Evolutionary conservation across 1,140 invertebrate species (phyloP), one percentile per base, ranked within the genome.

Genomic region (Cherax destructor): DNA sequence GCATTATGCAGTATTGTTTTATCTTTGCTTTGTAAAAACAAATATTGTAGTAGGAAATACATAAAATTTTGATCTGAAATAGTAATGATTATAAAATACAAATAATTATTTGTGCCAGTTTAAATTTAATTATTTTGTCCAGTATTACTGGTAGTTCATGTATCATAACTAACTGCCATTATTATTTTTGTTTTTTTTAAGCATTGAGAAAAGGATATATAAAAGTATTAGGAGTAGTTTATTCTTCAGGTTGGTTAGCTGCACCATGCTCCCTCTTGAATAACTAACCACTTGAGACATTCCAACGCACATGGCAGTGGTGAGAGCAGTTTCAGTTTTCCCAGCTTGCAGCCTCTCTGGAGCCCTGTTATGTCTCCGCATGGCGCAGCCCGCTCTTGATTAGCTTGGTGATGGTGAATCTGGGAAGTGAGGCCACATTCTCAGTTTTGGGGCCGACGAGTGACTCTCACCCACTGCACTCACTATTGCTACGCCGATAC

Each of bases 371-470:
- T 85, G 89, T 91, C 83, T 91, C 89, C 89, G 89, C 89, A 91
- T 91, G 89, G 89, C 89, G 65, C 83, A 61, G 86, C 78, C 83
- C 77, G 89, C 89, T 91, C 89, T 91, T 85, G 74, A 91, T 91
- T 91, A 91, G 89, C 89, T 91, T 91, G 89, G 89, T 91, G 89
- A 91, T 91, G 89, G 89, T 91, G 89, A 86, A 91, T 84, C 83
- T 91, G 81, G 81, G 89, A 86, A 86, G 76, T 85, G 89, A 91
- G 89, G 89, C 89, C 89, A 91, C 89, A 91, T 91, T 88, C 83
- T 91, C 74, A 91, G 89, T 86, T 79, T 86, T 84, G 89, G 89
- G 74, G 86, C 89, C 89, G 72, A 72, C 61, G 83, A 84, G 89
- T 79, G 59, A 85, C 49, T 91, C 89, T 91, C 89, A 91, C 83